Conservation (phyloP, 2,113 vertebrate species). For the Dasyurus viverrinus region DNA sequence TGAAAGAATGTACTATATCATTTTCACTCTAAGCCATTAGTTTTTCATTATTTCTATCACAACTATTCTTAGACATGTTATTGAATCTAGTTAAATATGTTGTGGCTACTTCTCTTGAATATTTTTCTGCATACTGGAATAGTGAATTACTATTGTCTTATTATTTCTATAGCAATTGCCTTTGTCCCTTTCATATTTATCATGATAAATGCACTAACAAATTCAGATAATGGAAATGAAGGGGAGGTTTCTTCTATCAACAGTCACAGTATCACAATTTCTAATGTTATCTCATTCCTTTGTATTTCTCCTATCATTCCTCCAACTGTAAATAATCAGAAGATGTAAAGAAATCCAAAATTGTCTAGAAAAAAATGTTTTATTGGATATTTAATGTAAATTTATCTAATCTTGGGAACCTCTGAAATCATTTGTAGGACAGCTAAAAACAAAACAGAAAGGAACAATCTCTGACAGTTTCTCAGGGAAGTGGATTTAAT, state of each 20-base stretch:
- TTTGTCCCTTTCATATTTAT: constrained; percentile 28
- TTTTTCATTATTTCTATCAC: neutral
- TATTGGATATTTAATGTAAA: neutral
- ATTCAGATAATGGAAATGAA: neutral
- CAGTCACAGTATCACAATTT: neutral
- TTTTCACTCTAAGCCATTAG: constrained; percentile 31
- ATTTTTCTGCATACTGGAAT: constrained; percentile 37
- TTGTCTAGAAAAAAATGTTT: neutral
- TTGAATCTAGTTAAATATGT: neutral
- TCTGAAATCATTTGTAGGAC: constrained; percentile 29
- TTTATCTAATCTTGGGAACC: neutral
- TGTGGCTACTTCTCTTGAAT: neutral
- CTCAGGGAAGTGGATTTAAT: constrained; percentile 11
- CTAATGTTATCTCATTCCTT: neutral
- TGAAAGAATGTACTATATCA: constrained; percentile 5
- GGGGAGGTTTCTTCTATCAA: neutral
- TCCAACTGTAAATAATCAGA: neutral
- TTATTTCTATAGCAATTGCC: constrained; percentile 9
- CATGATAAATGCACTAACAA: constrained; percentile 12
- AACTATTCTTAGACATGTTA: neutral
- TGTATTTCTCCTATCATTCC: constrained; percentile 27
- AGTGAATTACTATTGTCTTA: constrained; percentile 27
- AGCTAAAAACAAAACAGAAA: neutral
- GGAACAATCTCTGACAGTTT: neutral
- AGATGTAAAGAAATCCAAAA: constrained; percentile 10